phyloP scores from a whole-genome alignment of 2,888 invertebrate genomes.

The Abrostola tripartita region DNA sequence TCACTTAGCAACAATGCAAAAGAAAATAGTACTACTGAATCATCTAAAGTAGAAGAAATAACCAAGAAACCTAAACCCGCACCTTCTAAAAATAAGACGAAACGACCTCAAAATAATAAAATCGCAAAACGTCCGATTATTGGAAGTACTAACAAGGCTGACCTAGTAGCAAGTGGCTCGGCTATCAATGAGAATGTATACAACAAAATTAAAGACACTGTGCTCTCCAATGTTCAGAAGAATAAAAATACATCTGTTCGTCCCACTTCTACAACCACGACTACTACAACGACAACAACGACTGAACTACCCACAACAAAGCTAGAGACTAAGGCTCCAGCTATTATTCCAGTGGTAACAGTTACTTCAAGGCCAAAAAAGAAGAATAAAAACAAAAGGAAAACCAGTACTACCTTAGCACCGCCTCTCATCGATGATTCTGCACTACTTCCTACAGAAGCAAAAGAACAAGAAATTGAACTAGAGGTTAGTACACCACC shows the following conservation, averaged over 20 bases:
- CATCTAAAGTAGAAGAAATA: slow-evolving; percentile 75
- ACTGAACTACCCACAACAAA: slow-evolving; percentile 70
- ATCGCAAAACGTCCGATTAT: slow-evolving; percentile 78
- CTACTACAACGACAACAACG: slow-evolving; percentile 63
- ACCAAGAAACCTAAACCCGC: slow-evolving; percentile 76
- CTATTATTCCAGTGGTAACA: slow-evolving; percentile 59
- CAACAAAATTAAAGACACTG: slow-evolving; percentile 90
- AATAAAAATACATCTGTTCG: slow-evolving; percentile 77
- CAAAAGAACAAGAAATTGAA: slow-evolving; percentile 85
- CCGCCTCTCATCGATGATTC: slow-evolving; percentile 76
- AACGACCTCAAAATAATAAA: slow-evolving; percentile 77
- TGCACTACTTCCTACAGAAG: slow-evolving; percentile 81
- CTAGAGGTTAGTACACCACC: slow-evolving; percentile 83
- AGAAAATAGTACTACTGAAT: slow-evolving; percentile 77
- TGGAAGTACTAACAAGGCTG: slow-evolving; percentile 83
- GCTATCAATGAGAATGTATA: slow-evolving; percentile 85
- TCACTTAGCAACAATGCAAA: slow-evolving; percentile 88
- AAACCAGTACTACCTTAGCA: slow-evolving; percentile 67
- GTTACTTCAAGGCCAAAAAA: slow-evolving; percentile 79
- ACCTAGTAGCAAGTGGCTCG: slow-evolving; percentile 82
- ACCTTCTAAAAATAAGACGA: slow-evolving; percentile 74
- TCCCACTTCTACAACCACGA: slow-evolving; percentile 62
- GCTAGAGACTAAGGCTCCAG: slow-evolving; percentile 70
- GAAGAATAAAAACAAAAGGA: slow-evolving; percentile 80
- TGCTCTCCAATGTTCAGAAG: slow-evolving; percentile 86